phyloP scores from a whole-genome alignment of 2,888 invertebrate species.

The Scrobipalpa atriplicella region DNA sequence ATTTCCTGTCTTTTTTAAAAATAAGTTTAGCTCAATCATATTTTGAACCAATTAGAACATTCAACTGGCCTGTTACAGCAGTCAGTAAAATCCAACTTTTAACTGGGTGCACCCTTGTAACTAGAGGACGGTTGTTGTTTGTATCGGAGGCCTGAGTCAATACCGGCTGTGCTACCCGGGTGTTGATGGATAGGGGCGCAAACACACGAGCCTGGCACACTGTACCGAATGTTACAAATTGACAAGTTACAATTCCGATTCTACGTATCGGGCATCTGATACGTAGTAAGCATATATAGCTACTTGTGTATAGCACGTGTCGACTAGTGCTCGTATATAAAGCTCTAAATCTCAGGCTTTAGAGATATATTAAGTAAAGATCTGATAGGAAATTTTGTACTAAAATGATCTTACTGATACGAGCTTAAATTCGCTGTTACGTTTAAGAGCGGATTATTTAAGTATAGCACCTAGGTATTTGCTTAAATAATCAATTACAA shows the following conservation, averaged over 20 bases:
- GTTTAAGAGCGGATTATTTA: no score
- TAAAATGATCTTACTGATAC: no score
- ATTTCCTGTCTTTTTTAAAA: no score
- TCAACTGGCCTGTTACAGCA: background rate
- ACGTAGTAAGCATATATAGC: no score
- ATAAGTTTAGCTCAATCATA: background rate
- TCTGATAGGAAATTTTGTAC: no score
- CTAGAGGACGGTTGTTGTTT: background rate
- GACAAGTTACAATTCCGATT: conserved; percentile 8
- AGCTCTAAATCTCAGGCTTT: no score
- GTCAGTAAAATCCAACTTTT: background rate
- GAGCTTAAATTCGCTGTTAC: no score
- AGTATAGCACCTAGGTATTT: no score
- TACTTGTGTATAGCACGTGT: no score
- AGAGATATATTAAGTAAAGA: no score
- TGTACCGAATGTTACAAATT: conserved; percentile 3
- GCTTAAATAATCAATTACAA: no score
- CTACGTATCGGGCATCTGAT: background rate
- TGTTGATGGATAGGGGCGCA: conserved; percentile 4
- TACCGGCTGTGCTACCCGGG: background rate
- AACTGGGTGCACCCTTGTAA: background rate
- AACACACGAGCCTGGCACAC: background rate
- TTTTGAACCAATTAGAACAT: background rate
- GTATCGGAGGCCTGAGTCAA: conserved; percentile 19
- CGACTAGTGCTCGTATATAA: no score